Conservation (phyloP, 2,888 invertebrate species). For the Campoplex nolae region DNA sequence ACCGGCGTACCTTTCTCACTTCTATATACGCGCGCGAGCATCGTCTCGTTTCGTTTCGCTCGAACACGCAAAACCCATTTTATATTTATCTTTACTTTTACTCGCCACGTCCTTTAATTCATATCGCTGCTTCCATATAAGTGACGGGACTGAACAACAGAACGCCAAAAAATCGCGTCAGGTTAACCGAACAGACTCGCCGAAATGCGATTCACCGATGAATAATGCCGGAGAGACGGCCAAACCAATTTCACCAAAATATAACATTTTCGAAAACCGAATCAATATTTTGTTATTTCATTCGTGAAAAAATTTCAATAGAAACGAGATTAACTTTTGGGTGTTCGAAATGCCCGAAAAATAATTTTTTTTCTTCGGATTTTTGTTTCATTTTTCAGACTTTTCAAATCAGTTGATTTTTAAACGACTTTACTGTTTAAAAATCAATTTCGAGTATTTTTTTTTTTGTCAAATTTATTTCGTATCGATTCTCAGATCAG, state of each 20-base stretch:
- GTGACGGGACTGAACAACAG: slow-evolving; percentile 53
- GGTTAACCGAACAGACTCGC: neutral
- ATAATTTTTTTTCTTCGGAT: neutral
- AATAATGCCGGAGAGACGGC: neutral
- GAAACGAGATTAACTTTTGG: neutral
- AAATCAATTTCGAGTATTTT: neutral
- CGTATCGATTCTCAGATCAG: neutral
- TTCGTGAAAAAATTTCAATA: neutral
- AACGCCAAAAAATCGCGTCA: slow-evolving; percentile 17
- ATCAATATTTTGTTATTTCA: neutral
- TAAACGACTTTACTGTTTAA: too few species aligned
- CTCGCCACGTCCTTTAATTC: neutral
- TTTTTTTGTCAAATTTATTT: neutral
- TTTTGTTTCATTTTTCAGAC: neutral
- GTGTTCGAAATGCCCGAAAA: too few species aligned
- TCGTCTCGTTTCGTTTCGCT: slow-evolving; percentile 43
- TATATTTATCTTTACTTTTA: slow-evolving; percentile 22
- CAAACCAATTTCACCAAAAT: neutral
- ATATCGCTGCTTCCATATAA: slow-evolving; percentile 36
- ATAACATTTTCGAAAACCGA: neutral
- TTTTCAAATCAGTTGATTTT: neutral
- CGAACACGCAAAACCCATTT: slow-evolving; percentile 39
- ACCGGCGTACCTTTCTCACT: slow-evolving; percentile 26
- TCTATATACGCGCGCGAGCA: slow-evolving; percentile 28
- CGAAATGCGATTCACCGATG: neutral